Conservation (phyloP, 2,888 invertebrate species). For the Cynaeus angustus region DNA sequence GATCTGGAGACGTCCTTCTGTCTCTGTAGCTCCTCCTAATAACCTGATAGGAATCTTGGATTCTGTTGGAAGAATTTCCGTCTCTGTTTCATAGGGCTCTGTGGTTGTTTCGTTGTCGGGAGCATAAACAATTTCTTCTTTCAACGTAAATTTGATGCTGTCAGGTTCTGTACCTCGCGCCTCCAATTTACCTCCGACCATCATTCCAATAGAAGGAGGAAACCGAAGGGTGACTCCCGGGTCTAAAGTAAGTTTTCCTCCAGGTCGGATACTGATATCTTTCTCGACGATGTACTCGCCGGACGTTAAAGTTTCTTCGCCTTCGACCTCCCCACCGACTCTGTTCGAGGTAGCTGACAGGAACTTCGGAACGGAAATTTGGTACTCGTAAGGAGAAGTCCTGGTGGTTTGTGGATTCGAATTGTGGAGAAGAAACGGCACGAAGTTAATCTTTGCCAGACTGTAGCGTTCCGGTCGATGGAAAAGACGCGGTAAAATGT, state of each 20-base stretch:
- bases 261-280: slow-evolving; percentile 95
- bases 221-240: slow-evolving; percentile 93
- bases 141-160: slow-evolving; percentile 86
- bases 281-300: slow-evolving; percentile 94
- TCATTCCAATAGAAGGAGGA: slow-evolving; percentile 94
- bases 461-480: slow-evolving; percentile 95
- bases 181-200: slow-evolving; percentile 94
- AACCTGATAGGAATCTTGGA: slow-evolving; percentile 84
- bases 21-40: slow-evolving; percentile 84
- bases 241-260: slow-evolving; percentile 91
- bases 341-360: slow-evolving; percentile 77
- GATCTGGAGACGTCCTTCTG: slow-evolving; percentile 92
- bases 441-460: slow-evolving; percentile 91
- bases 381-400: slow-evolving; percentile 78
- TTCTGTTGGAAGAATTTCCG: slow-evolving; percentile 77
- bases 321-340: slow-evolving; percentile 95
- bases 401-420: slow-evolving; percentile 92
- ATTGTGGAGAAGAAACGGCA: slow-evolving; percentile 92
- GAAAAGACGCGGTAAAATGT: slow-evolving; percentile 84
- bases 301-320: slow-evolving; percentile 85
- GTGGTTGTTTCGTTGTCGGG: slow-evolving; percentile 78
- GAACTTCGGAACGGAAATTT: slow-evolving; percentile 86
- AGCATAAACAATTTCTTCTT: slow-evolving; percentile 81
- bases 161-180: slow-evolving; percentile 86
- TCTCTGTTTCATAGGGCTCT: slow-evolving; percentile 71